Conservation (phyloP, 2,888 invertebrate genomes). For the Ophioninae sp. region DNA sequence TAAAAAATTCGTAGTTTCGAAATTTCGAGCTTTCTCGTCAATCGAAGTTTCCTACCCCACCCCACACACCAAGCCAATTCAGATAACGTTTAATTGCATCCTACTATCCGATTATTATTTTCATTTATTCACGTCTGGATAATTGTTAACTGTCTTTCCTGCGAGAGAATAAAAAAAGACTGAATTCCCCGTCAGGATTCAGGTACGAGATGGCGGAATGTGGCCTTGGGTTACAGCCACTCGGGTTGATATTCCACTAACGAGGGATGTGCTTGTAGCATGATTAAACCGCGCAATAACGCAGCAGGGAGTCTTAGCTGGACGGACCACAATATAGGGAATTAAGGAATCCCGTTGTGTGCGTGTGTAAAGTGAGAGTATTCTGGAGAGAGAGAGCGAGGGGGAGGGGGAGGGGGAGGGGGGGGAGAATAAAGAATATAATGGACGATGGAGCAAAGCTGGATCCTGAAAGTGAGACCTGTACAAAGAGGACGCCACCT, state of each 20-base stretch:
- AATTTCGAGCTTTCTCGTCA: no score
- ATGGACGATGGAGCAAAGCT: conserved; percentile 29
- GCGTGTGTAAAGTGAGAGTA: conserved; percentile 6
- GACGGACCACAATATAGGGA: conserved; percentile 64
- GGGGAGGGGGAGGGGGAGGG: conserved; percentile 2
- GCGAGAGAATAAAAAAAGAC: not conserved
- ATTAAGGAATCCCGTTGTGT: conserved; percentile 63
- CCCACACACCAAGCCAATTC: no score
- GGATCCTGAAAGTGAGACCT: conserved; percentile 50
- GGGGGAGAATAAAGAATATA: conserved; percentile 27
- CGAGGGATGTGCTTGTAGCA: conserved; percentile 80
- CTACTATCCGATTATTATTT: not conserved
- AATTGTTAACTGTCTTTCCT: not conserved
- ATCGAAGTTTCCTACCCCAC: no score
- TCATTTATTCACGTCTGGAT: conserved; percentile 1
- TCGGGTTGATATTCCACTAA: conserved; percentile 79
- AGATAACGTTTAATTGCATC: not conserved
- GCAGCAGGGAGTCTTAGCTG: conserved; percentile 74
- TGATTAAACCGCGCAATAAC: conserved; percentile 80
- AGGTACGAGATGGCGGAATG: conserved; percentile 72
- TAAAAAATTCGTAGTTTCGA: no score
- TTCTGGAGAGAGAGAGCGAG: not conserved
- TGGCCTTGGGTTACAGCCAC: conserved; percentile 78
- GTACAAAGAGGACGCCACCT: conserved; percentile 48
- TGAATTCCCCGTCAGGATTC: conserved; percentile 27